phyloP scores from a whole-genome alignment of 2,888 invertebrate genomes.

The Metopia argyrocephala region DNA sequence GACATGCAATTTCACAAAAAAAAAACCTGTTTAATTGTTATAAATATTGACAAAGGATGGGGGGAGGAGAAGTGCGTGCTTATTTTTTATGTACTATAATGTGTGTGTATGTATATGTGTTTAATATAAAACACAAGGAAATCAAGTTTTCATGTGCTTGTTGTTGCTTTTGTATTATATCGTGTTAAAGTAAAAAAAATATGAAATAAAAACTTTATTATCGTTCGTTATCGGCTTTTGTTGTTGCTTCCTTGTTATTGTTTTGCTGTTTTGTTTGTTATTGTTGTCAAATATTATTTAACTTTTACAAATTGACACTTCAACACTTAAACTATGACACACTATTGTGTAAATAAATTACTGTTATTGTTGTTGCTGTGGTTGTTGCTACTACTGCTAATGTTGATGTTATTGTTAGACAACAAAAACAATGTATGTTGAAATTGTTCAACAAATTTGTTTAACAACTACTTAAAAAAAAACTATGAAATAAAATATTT shows the following conservation, averaged over 20 bases:
- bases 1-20: background rate
- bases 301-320: constrained; percentile 36
- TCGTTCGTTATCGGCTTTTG: background rate
- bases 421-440: background rate
- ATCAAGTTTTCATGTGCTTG: background rate
- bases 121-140: background rate
- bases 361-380: background rate
- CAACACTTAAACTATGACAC: constrained; percentile 18
- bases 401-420: background rate
- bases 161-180: background rate
- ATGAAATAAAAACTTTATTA: background rate
- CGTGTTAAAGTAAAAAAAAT: background rate
- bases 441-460: too few species aligned
- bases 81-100: too few species aligned
- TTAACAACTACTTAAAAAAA: background rate
- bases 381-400: too few species aligned
- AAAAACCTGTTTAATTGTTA: background rate
- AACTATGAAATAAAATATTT: background rate
- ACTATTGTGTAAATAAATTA: too few species aligned
- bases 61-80: background rate
- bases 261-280: background rate
- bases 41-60: background rate
- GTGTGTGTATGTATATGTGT: background rate
- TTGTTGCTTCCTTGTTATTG: background rate
- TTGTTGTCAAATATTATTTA: constrained; percentile 12